Evolutionary conservation across 2,113 vertebrate genomes (phyloP), one percentile per base, ranked within the genome.

Genomic region (Glaucidium brasilianum): DNA sequence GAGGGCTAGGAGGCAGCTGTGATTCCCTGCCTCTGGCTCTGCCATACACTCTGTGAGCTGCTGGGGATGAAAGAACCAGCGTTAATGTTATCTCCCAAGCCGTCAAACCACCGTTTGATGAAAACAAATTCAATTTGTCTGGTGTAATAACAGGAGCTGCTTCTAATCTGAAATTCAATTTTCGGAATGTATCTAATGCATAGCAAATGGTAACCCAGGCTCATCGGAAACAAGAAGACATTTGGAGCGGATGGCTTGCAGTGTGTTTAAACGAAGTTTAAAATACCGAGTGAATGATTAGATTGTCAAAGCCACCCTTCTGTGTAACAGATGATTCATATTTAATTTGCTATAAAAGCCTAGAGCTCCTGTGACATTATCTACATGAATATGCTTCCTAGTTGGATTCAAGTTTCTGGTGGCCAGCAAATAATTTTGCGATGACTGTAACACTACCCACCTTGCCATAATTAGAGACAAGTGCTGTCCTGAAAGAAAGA

Each of bases 91-190:
- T 95, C 96, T 95, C 84, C 84, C 86, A 25, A 66, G 74, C 95
- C 39, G n/a, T 80, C 95, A 95, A 92, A 95, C 84, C 53, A 34
- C 67, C 14, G 7, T 45, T 89, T 85, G 84, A 97, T 94, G 94
- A 88, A 96, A 97, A 96, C 91, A 96, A 97, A 97, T 97, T 96
- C 85, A 96, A 95, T 96, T 95, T 94, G 93, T 86, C 94, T 67
- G 69, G 41, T 39, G 18, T 88, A 93, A 96, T 94, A 95, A 90
- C 90, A 81, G 82, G 92, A 91, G 90, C 91, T 85, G 87, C 94
- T 96, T 86, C 92, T 91, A 95, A 87, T 87, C 92, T 94, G 94
- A 93, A 94, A 96, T 97, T 94, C 91, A 93, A 95, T 96, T 97
- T 96, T 90, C 62, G 0, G 72, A 78, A 81, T 52, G 32, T 69